A percentile compares a stretch with the other conserved stretches of the same genome.
These are phyloP conservation scores for Helicoverpa assulta DNA, from an alignment of 2,888 invertebrate species.

Conservation along the genomic window DNA sequence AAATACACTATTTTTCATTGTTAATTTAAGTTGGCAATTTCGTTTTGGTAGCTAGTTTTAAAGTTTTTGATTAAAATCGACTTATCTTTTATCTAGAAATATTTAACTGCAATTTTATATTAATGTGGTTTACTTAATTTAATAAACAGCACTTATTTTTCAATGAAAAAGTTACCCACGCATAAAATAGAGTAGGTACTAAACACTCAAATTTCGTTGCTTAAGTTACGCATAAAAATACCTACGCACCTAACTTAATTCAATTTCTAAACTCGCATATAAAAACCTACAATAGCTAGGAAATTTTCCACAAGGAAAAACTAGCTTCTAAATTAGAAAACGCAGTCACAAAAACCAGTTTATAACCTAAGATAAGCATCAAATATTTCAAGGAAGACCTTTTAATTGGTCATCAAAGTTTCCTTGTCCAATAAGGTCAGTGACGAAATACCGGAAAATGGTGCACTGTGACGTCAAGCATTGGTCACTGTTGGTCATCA, in stretches of 20 bases:
- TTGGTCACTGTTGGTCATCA: conserved; percentile 32
- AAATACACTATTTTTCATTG: neutral
- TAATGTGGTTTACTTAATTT: neutral
- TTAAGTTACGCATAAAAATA: no score
- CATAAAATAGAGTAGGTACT: no score
- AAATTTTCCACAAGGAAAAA: conserved; percentile 40
- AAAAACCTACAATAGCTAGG: neutral
- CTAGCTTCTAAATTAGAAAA: conserved; percentile 13
- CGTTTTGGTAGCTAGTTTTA: neutral
- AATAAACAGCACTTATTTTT: neutral
- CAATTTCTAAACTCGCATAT: no score
- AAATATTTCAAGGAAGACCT: conserved; percentile 21
- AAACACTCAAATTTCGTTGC: neutral
- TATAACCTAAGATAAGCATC: conserved; percentile 21
- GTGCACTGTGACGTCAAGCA: conserved; percentile 15
- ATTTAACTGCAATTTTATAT: neutral
- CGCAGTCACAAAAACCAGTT: conserved; percentile 29
- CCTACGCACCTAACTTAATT: no score
- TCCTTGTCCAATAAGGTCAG: conserved; percentile 40
- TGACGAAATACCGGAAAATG: conserved; percentile 48
- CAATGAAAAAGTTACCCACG: neutral
- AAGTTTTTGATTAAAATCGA: neutral
- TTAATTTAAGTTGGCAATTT: conserved; percentile 8
- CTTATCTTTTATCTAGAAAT: neutral
- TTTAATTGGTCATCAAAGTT: conserved; percentile 4